Conservation (phyloP, 2,888 invertebrate genomes). For the Cephus pulcher region DNA sequence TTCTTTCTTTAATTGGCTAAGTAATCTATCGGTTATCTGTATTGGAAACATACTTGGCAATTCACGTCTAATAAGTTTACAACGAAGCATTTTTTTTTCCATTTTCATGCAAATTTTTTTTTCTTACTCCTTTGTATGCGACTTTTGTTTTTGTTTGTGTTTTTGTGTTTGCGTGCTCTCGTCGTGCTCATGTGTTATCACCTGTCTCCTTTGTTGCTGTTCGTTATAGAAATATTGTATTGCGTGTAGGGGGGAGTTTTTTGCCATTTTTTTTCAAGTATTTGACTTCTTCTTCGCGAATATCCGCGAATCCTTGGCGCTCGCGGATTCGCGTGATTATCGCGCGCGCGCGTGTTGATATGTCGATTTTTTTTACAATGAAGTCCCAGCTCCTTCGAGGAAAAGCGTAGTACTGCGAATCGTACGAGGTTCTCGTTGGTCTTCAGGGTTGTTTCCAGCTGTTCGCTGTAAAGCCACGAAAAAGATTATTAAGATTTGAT, state of each 20-base stretch:
- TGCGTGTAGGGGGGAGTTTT: background rate
- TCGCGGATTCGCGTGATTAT: background rate
- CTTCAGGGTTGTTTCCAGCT: conserved; percentile 86
- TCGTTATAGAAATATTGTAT: background rate
- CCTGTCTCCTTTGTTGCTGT: background rate
- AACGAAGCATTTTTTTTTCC: conserved; percentile 57
- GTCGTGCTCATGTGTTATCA: conserved; percentile 22
- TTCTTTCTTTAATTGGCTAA: conserved; percentile 37
- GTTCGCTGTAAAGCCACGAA: conserved; percentile 73
- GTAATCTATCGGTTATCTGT: conserved; percentile 47
- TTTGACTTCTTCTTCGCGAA: background rate
- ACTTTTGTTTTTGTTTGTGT: conserved; percentile 25
- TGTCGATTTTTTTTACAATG: conserved; percentile 51
- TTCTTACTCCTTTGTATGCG: conserved; percentile 18
- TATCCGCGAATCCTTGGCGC: background rate
- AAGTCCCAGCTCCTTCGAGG: conserved; percentile 50
- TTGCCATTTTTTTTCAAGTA: background rate
- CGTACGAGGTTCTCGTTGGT: conserved; percentile 33
- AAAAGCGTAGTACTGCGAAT: conserved; percentile 57
- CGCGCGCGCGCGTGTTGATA: conserved; percentile 39
- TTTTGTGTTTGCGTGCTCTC: conserved; percentile 3
- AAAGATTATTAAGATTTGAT: background rate
- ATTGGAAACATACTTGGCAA: conserved; percentile 66
- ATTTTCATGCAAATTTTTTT: conserved; percentile 6
- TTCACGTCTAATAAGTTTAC: conserved; percentile 64